A percentile compares a stretch with the other conserved stretches of the same genome.
Conservation (phyloP, 2,888 invertebrate genomes). For the Trachelus iudaicus region DNA sequence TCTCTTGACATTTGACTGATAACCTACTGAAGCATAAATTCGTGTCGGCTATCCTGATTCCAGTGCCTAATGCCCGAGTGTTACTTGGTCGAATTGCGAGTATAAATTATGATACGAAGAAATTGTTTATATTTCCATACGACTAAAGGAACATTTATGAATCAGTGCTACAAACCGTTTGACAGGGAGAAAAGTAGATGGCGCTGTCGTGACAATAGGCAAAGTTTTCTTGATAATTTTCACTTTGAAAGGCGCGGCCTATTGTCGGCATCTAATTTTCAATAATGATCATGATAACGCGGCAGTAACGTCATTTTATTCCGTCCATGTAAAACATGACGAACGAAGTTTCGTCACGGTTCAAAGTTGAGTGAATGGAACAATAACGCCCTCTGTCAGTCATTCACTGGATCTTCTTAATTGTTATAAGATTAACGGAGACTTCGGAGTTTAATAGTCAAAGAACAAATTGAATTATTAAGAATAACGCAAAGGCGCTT, state of each 20-base stretch:
- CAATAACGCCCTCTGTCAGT: background rate
- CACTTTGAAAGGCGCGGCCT: background rate
- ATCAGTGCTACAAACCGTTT: background rate
- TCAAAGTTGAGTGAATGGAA: background rate
- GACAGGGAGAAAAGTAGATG: background rate
- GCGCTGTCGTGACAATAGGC: background rate
- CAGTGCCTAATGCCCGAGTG: slow-evolving; percentile 14
- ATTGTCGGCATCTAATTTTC: background rate
- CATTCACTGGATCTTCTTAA: background rate
- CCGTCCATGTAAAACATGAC: background rate
- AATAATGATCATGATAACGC: background rate
- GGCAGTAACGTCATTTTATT: background rate
- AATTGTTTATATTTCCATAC: background rate
- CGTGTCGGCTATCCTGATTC: slow-evolving; percentile 47
- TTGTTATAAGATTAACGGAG: background rate
- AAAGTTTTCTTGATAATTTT: background rate
- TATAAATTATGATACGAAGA: background rate
- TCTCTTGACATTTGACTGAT: slow-evolving; percentile 57
- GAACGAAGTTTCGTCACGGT: background rate
- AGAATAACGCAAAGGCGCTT: background rate
- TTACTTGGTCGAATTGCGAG: background rate
- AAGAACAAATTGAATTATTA: background rate
- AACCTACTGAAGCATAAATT: slow-evolving; percentile 47
- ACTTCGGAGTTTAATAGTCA: background rate
- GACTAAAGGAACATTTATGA: background rate